These are phyloP conservation scores for Paragorgia papillata DNA, from an alignment of 92 coral and sea anemone genomes.

Conservation along the genomic window DNA sequence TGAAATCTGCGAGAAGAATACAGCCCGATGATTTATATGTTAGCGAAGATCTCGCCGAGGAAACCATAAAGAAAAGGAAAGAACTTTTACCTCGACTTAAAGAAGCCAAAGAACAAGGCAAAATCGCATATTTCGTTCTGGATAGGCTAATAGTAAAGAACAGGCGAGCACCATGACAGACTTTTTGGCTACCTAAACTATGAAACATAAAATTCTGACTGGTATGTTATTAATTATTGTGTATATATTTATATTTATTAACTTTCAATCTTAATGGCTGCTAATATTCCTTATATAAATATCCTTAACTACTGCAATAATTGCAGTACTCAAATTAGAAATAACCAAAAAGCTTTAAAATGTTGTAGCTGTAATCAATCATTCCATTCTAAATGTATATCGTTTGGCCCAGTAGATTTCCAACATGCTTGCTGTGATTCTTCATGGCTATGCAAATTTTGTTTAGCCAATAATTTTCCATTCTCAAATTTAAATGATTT, in stretches of 20 bases:
- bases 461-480: constrained; percentile 12
- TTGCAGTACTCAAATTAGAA: neutral
- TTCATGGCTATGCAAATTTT: constrained; percentile 18
- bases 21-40: constrained; percentile 40
- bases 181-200: neutral
- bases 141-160: constrained; percentile 17
- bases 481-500: constrained; percentile 34
- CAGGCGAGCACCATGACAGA: neutral
- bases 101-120: constrained; percentile 21
- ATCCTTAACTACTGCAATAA: neutral
- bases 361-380: neutral
- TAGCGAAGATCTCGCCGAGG: constrained; percentile 45
- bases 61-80: constrained; percentile 27
- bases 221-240: neutral
- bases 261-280: neutral
- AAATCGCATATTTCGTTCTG: constrained; percentile 22
- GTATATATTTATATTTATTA: neutral
- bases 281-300: neutral
- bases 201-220: no score
- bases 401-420: neutral
- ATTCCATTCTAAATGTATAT: neutral
- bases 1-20: constrained; percentile 36
- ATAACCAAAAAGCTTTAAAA: neutral
- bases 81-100: constrained; percentile 7
- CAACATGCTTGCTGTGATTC: neutral